Percentiles rank a stretch among this genome's conserved stretches.
Evolutionary conservation across 2,888 invertebrate genomes (phyloP).

Genomic region (Tipula helvola): DNA sequence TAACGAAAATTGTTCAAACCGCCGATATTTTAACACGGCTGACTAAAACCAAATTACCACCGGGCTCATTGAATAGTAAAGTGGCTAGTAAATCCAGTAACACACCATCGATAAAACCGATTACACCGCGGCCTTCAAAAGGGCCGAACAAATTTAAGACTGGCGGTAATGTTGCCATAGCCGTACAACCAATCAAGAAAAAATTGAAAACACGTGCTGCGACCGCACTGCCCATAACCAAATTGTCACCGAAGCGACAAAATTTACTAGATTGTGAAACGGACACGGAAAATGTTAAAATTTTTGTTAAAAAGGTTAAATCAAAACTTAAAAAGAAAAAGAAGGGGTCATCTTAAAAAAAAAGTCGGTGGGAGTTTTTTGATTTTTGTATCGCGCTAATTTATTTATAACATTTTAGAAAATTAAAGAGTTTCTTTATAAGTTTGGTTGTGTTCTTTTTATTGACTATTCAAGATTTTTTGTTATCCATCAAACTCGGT

Average conservation of each 20-base stretch:
- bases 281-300: constrained; percentile 4
- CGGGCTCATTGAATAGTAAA: constrained; percentile 5
- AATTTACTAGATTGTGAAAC: constrained; percentile 9
- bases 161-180: constrained; percentile 46
- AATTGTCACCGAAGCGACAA: neutral
- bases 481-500: neutral
- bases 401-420: neutral
- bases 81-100: neutral
- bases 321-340: constrained; percentile 28
- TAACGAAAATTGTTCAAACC: constrained; percentile 24
- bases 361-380: neutral
- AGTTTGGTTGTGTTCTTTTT: neutral
- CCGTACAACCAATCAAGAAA: constrained; percentile 38
- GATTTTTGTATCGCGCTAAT: neutral
- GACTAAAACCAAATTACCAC: constrained; percentile 18
- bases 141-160: constrained; percentile 40
- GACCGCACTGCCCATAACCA: neutral
- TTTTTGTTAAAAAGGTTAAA: constrained; percentile 27
- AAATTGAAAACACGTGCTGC: constrained; percentile 34
- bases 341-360: constrained; percentile 6
- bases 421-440: neutral
- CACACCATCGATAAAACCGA: neutral
- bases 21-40: constrained; percentile 24
- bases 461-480: neutral
- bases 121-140: constrained; percentile 10